phyloP scores from a whole-genome alignment of 2,888 invertebrate species.

The Acleris sparsana region DNA sequence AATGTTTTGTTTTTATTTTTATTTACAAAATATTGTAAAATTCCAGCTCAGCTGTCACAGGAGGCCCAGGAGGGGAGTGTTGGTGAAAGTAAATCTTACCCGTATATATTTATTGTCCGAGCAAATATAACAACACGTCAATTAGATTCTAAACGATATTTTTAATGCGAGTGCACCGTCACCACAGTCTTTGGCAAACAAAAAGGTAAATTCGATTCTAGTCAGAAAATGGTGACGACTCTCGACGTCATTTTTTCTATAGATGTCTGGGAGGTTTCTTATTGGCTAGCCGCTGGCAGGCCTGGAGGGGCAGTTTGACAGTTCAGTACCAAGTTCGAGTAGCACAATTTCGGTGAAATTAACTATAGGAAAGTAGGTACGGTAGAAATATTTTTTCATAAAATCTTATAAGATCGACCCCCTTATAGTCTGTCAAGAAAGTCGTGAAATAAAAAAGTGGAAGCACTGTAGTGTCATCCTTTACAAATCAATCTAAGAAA shows the following conservation, averaged over 20 bases:
- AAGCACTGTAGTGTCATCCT: no score
- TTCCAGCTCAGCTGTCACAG: constrained; percentile 67
- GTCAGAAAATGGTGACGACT: constrained; percentile 36
- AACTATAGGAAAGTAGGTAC: background rate
- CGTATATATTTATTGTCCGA: constrained; percentile 18
- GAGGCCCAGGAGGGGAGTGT: constrained; percentile 52
- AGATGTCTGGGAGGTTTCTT: constrained; percentile 33
- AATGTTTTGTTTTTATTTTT: constrained; percentile 65
- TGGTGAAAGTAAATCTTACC: constrained; percentile 31
- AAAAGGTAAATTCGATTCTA: constrained; percentile 27
- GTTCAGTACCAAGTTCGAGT: constrained; percentile 30
- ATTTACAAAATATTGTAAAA: constrained; percentile 78
- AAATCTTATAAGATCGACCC: no score
- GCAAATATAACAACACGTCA: constrained; percentile 21
- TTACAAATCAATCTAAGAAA: no score
- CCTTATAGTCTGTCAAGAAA: no score
- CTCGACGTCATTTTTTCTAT: constrained; percentile 34
- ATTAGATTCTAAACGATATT: constrained; percentile 3
- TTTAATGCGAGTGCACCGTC: constrained; percentile 11
- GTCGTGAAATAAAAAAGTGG: no score
- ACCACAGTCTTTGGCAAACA: constrained; percentile 26
- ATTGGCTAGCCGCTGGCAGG: constrained; percentile 25
- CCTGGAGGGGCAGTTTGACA: constrained; percentile 22
- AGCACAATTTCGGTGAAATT: background rate
- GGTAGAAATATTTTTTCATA: no score